Evolutionary conservation across 2,113 vertebrate genomes (phyloP), one percentile per base, ranked within the genome.

Genomic region (Nematolebias whitei): DNA sequence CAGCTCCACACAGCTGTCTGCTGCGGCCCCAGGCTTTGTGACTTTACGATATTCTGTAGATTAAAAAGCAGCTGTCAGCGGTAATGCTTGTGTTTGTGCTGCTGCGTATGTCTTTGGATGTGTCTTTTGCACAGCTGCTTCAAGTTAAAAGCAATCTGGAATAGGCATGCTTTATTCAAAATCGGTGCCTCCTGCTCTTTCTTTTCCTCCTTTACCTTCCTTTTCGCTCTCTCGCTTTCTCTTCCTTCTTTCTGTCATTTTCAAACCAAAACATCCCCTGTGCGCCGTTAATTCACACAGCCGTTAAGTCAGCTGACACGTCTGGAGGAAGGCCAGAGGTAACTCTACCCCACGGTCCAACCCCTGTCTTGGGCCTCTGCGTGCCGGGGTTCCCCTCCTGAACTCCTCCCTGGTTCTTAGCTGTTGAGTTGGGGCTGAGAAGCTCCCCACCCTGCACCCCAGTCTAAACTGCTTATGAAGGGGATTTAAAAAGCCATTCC

Each of bases 181-280:
- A 57, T 38, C 20, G 56, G 72, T 15, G 52, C 79, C 82, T 72
- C 78, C 85, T 76, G 68, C 74, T 29, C 26, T 29, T 29, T 29
- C 41, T 51, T 57, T 56, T 77, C 57, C 40, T 74, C 50, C 48
- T 38, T n/a, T 18, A 47, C 20, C 13, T 20, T 38, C 44, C 45
- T 49, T 45, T 26, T 78, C 79, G 71, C 67, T 78, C 64, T 8
- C 39, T 69, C 38, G 38, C 55, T 63, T 66, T 57, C 44, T 76
- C 44, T 32, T 20, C 79, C 53, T 81, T 74, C 47, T 24, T 63
- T 76, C 70, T 65, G 68, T 62, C 67, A 48, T 55, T 69, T 91
- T 91, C 76, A 87, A 90, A 90, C 85, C 85, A 89, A 89, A 90
- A 90, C 89, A 89, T 88, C 86, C 76, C 74, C 81, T 55, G 51